phyloP scores from a whole-genome alignment of 2,113 vertebrate genomes.

The Notothenia coriiceps region DNA sequence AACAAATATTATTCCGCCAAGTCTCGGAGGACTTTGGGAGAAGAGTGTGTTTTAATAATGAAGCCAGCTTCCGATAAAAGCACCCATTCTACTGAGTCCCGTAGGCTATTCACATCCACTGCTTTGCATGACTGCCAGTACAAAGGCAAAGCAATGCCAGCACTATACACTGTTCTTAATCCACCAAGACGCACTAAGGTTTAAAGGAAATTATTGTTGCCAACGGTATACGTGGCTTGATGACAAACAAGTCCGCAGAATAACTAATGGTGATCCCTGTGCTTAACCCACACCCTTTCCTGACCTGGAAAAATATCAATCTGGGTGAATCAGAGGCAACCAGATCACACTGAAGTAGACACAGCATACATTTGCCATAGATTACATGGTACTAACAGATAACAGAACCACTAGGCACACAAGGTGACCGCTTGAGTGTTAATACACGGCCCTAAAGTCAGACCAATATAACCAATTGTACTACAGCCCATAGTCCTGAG shows the following conservation, averaged over 20 bases:
- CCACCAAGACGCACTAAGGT: constrained; percentile 27
- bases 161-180: constrained; percentile 20
- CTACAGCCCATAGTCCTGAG: constrained; percentile 7
- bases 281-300: background rate
- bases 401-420: constrained; percentile 12
- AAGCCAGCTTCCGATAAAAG: constrained; percentile 69
- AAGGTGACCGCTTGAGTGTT: constrained; percentile 18
- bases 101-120: constrained; percentile 56
- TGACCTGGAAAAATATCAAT: constrained; percentile 20
- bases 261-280: constrained; percentile 10
- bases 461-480: constrained; percentile 8
- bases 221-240: constrained; percentile 7
- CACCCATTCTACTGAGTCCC: constrained; percentile 59
- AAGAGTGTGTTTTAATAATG: constrained; percentile 76
- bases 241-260: constrained; percentile 19
- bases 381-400: constrained; percentile 22
- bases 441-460: constrained; percentile 1
- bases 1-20: constrained; percentile 78
- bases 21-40: constrained; percentile 72
- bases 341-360: constrained; percentile 4
- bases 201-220: constrained; percentile 39
- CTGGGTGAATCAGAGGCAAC: constrained; percentile 19
- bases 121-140: constrained; percentile 46
- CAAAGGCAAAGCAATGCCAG: constrained; percentile 49
- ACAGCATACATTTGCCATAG: constrained; percentile 1